Percentiles rank a stretch among this genome's conserved stretches.
Evolutionary conservation across 2,113 vertebrate genomes (phyloP).

Genomic region (Tinamus guttatus): DNA sequence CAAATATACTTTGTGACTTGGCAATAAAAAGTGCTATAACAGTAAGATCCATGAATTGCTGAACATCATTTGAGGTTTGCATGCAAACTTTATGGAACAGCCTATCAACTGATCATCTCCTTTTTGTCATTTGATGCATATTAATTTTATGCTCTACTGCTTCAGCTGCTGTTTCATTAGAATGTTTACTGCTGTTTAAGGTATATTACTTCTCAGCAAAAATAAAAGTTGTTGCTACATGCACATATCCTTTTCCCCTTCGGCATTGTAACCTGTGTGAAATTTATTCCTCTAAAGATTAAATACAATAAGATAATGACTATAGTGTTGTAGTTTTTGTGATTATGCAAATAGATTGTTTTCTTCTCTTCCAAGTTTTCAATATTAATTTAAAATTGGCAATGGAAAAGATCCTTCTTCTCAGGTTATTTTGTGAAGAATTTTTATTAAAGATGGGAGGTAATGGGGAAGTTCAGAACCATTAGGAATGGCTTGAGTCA

Average conservation of each 20-base stretch:
- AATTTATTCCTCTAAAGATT: constrained; percentile 47
- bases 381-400: neutral
- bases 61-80: constrained; percentile 60
- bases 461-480: neutral
- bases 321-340: neutral
- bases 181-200: constrained; percentile 58
- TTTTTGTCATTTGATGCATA: constrained; percentile 62
- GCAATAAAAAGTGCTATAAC: constrained; percentile 36
- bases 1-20: constrained; percentile 43
- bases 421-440: neutral
- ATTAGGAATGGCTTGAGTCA: neutral
- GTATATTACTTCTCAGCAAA: constrained; percentile 50
- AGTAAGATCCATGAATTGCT: constrained; percentile 34
- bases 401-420: neutral
- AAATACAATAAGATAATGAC: constrained; percentile 23
- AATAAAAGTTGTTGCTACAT: constrained; percentile 41
- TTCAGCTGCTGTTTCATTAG: constrained; percentile 58
- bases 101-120: constrained; percentile 62
- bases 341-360: neutral
- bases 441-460: neutral
- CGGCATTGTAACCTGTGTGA: neutral
- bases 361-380: neutral
- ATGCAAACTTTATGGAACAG: constrained; percentile 64
- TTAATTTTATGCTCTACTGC: constrained; percentile 73
- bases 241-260: constrained; percentile 9